A percentile compares a stretch with the other conserved stretches of the same genome.
Evolutionary conservation across 2,113 vertebrate species (phyloP).

Genomic region (Tauraco erythrolophus): DNA sequence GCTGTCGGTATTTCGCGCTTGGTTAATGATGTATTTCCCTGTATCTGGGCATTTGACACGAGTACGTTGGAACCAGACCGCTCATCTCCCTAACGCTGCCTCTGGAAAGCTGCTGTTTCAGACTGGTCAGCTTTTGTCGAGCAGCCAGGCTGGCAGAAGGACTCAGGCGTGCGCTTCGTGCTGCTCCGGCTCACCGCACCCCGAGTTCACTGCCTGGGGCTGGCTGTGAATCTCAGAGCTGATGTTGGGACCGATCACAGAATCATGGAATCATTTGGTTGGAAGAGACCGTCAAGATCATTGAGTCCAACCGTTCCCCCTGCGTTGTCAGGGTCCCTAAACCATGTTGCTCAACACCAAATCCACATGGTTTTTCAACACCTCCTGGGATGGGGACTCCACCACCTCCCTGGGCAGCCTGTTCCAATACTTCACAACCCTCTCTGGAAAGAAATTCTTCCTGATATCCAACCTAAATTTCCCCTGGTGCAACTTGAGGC

Average conservation of each 20-base stretch:
- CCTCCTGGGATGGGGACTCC: too few relatives aligned
- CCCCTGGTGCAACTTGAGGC: too few relatives aligned
- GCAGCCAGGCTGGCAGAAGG: background rate
- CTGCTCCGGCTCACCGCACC: accelerated
- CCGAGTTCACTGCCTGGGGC: accelerated
- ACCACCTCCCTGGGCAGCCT: too few relatives aligned
- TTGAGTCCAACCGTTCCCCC: too few relatives aligned
- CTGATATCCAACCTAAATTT: too few relatives aligned
- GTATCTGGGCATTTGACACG: background rate
- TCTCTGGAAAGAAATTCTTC: too few relatives aligned
- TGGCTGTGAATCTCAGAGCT: background rate
- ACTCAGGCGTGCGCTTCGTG: accelerated
- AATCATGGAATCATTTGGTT: too few relatives aligned
- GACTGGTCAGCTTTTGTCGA: background rate
- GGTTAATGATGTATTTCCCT: background rate
- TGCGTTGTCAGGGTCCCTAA: too few relatives aligned
- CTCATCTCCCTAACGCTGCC: accelerated
- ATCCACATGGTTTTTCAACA: too few relatives aligned
- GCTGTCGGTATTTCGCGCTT: background rate
- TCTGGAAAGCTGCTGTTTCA: background rate
- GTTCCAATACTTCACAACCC: too few relatives aligned
- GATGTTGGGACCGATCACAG: accelerated
- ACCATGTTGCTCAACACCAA: too few relatives aligned
- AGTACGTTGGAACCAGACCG: background rate
- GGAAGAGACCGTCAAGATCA: too few relatives aligned